Evolutionary conservation across 2,888 invertebrate genomes (phyloP), one percentile per base, ranked within the genome.

Genomic region (Trichopria drosophilae): DNA sequence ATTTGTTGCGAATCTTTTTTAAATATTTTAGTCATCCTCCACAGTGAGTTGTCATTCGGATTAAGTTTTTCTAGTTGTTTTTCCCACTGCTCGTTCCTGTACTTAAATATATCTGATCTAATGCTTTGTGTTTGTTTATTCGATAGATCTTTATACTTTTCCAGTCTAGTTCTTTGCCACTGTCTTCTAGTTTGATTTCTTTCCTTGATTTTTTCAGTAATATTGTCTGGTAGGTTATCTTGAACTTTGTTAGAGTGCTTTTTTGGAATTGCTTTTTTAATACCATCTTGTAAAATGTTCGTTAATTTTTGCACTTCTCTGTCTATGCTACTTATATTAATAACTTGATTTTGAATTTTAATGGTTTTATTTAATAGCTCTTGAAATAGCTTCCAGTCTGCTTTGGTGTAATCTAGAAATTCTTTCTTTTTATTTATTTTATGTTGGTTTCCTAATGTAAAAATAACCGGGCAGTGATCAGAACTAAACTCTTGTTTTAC

Each of bases 381-480:
- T 18, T 48, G 26, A 43, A 58, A 61, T 29, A 39, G 12, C 13
- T 37, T 9, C 59, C 60, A 62, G 12, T 58, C 37, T 0, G 53
- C 42, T 7, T 51, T 39, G 40, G 56, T 29, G 34, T 58, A 60
- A 12, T 40, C 23, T 6, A 35, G 46, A 1, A 37, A 4, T 15
- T 16, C 13, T n/a, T n/a, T n/a, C 6, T 16, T 13, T 1, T 24
- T 37, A 15, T 7, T 18, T 13, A 19, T 9, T 2, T n/a, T 10
- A 7, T 7, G 40, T 26, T 49, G 43, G 2, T 6, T 15, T 9
- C 50, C 55, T 6, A 59, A 6, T 4, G 18, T 22, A 13, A 64
- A 37, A 6, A 58, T 28, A n/a, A 62, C 53, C 24, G 63, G 62
- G 7, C 43, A 45, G 23, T 65, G 64, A 35, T 65, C 62, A 0